Percentiles rank a stretch among this genome's conserved stretches.
phyloP scores from a whole-genome alignment of 2,797 vertebrate genomes.

The Sphaeramia orbicularis region DNA sequence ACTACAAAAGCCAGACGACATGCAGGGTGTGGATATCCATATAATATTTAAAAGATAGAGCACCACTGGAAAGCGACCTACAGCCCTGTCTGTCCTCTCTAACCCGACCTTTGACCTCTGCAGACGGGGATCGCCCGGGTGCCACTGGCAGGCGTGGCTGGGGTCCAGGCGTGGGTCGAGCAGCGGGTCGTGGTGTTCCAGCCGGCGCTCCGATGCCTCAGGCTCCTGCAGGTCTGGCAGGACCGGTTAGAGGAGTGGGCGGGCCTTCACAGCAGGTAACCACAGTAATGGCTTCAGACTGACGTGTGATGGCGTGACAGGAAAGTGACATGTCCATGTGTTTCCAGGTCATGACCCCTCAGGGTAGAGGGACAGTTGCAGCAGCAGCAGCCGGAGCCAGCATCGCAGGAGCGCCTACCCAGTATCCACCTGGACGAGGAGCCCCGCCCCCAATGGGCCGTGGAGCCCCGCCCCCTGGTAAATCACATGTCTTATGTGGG shows the following conservation, averaged over 20 bases:
- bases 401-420: constrained; percentile 95
- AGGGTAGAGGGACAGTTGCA: constrained; percentile 94
- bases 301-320: not conserved
- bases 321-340: not conserved
- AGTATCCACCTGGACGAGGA: constrained; percentile 93
- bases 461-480: constrained; percentile 96
- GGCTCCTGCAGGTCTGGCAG: constrained; percentile 94
- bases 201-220: constrained; percentile 96
- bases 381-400: constrained; percentile 94
- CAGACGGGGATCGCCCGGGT: constrained; percentile 97
- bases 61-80: no score
- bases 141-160: constrained; percentile 95
- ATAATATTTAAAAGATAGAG: no score
- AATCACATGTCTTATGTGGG: constrained; percentile 6
- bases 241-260: constrained; percentile 95
- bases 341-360: constrained; percentile 96
- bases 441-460: constrained; percentile 96
- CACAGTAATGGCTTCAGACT: not conserved
- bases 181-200: constrained; percentile 94
- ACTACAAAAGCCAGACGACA: no score
- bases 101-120: not conserved
- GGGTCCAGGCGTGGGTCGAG: constrained; percentile 96
- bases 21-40: no score
- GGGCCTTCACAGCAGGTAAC: constrained; percentile 96
- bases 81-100: not conserved